These are phyloP conservation scores for Himalopsyche kuldschensis DNA, from an alignment of 2,888 invertebrate genomes.

Conservation along the genomic window DNA sequence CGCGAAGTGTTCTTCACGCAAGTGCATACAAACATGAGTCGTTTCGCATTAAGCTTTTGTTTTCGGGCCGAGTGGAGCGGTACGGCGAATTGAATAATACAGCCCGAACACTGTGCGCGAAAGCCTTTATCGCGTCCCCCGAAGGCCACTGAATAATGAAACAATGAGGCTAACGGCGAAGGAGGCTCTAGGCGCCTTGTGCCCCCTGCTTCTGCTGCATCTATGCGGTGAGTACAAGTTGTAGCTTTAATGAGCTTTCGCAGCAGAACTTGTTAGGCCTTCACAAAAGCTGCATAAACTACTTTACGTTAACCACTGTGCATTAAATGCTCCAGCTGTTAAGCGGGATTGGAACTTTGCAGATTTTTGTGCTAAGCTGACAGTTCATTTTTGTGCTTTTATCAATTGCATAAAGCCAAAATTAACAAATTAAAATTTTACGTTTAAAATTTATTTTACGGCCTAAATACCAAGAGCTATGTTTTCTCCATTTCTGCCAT, in stretches of 20 bases:
- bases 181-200: slow-evolving; percentile 13
- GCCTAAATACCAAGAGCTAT: too few relatives aligned
- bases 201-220: slow-evolving; percentile 27
- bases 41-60: not conserved
- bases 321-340: not conserved
- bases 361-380: not conserved
- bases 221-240: slow-evolving; percentile 31
- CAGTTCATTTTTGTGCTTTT: not conserved
- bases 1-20: not conserved
- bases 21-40: slow-evolving; percentile 2
- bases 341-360: not conserved
- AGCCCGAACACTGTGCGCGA: not conserved
- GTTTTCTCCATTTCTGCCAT: too few relatives aligned
- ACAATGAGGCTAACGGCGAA: slow-evolving; percentile 34
- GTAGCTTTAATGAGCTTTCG: not conserved
- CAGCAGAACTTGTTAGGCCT: not conserved
- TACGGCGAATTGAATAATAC: slow-evolving; percentile 2
- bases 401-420: too few relatives aligned
- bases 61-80: not conserved
- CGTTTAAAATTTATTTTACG: too few relatives aligned
- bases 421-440: too few relatives aligned
- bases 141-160: slow-evolving; percentile 33
- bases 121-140: slow-evolving; percentile 14
- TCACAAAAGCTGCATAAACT: not conserved
- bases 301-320: not conserved